Evolutionary conservation across 1,140 invertebrate genomes (phyloP), one percentile per base, ranked within the genome.

Genomic region (Dreissena rostriformis): DNA sequence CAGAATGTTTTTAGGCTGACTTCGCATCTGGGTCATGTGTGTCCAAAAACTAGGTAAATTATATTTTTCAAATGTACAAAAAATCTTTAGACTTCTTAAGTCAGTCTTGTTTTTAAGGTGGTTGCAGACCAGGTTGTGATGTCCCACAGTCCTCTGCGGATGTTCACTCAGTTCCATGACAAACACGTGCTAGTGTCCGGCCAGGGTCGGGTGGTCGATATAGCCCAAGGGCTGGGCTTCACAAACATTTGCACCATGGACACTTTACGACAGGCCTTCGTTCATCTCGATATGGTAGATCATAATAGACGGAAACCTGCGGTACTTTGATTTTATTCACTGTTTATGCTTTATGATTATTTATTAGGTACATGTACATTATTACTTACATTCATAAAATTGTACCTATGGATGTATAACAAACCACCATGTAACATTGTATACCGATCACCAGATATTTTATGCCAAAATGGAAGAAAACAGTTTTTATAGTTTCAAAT

Each of bases 211-310:
- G 92, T 96, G 8, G 91, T 90, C 73, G 95, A 96, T 85, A 96
- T 97, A 84, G 96, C 96, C 14, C 92, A 93, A 87, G 92, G 96
- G 86, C 89, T 96, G 29, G 96, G 96, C 17, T 96, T 96, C 86
- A 94, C 93, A 6, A 96, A 96, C 74, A 94, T 95, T 0, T 94
- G 94, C 19, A 96, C 95, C 0, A 93, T 96, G 10, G 95, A 96
- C 22, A 94, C 96, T 83, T 88, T 96, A 28, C 93, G 95, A 28
- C 91, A 94, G 29, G 95, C 95, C 73, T 96, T 95, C 90, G 96
- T 96, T 12, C 93, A 94, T 71, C 93, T 96, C 67, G 96, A 97
- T 91, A 96, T 95, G 89, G 95, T 96, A 29, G 96, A 97, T 91
- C 95, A 96, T 88, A 92, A 94, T 68, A 94, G 95, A 85, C 94